A percentile compares a stretch with the other conserved stretches of the same genome.
phyloP scores from a whole-genome alignment of 2,113 vertebrate species.

The Phalacrocorax brasilianus region DNA sequence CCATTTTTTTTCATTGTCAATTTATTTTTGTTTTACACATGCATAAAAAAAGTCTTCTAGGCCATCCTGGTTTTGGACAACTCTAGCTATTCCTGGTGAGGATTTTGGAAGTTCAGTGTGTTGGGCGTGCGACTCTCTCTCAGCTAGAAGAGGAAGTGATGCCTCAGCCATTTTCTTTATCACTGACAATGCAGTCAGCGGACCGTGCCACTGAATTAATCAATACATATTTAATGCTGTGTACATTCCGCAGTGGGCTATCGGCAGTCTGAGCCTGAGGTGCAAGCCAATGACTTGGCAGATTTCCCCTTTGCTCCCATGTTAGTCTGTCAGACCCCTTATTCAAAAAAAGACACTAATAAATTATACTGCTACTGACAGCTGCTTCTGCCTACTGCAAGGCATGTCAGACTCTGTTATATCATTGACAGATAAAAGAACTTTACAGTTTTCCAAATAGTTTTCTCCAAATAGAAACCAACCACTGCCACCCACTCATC shows the following conservation, averaged over 20 bases:
- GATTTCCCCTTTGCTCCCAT: slow-evolving; percentile 25
- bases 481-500: not conserved
- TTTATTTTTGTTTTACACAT: not conserved
- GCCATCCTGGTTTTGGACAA: not conserved
- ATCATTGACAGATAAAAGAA: slow-evolving; percentile 36
- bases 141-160: not conserved
- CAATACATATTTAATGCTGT: slow-evolving; percentile 36
- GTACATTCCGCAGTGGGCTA: not conserved
- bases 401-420: slow-evolving; percentile 53
- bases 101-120: not conserved
- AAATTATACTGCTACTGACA: slow-evolving; percentile 63
- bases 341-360: slow-evolving; percentile 30
- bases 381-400: slow-evolving; percentile 56
- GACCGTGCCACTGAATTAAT: slow-evolving; percentile 13
- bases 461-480: slow-evolving; percentile 47
- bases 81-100: not conserved
- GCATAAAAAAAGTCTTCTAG: not conserved
- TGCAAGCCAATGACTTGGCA: slow-evolving; percentile 31
- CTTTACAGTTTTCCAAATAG: slow-evolving; percentile 15
- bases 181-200: not conserved
- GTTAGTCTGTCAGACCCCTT: slow-evolving; percentile 25
- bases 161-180: not conserved
- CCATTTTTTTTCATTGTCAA: rapidly evolving
- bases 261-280: not conserved
- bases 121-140: not conserved